Evolutionary conservation across 2,888 invertebrate species (phyloP).

Genomic region (Dolichopus griseipennis): DNA sequence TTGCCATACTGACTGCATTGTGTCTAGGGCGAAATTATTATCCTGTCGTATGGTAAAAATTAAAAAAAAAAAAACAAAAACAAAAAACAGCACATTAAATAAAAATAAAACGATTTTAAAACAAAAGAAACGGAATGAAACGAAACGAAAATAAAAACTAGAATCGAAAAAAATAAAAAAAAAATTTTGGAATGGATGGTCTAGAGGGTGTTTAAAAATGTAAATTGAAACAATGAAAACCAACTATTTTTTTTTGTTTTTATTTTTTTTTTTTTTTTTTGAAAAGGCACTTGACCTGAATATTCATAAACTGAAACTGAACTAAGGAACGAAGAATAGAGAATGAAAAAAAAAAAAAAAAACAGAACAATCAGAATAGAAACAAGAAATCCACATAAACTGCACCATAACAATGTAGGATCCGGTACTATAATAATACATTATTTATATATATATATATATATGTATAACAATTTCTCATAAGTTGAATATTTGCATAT

Average conservation of each 20-base stretch:
- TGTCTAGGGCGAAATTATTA: too few species aligned
- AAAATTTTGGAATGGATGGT: background rate
- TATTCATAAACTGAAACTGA: background rate
- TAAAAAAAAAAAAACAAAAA: too few species aligned
- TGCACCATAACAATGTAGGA: too few species aligned
- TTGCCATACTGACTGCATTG: too few species aligned
- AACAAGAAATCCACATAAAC: background rate
- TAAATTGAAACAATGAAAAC: background rate
- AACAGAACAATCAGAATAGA: background rate
- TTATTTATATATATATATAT: background rate
- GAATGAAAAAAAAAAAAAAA: background rate
- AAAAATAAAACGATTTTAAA: too few species aligned
- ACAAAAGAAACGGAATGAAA: background rate
- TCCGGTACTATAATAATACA: background rate
- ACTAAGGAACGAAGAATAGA: background rate
- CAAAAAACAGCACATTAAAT: too few species aligned
- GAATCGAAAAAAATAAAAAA: background rate
- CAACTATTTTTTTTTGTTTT: background rate
- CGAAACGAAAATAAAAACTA: background rate
- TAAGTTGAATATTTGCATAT: background rate
- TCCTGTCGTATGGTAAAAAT: too few species aligned
- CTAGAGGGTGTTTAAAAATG: too few species aligned
- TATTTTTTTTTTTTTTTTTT: background rate
- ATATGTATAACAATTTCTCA: too few species aligned
- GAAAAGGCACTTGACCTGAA: constrained; percentile 2